Evolutionary conservation across 2,888 invertebrate species (phyloP), one percentile per base, ranked within the genome.

Genomic region (Sesia apiformis): DNA sequence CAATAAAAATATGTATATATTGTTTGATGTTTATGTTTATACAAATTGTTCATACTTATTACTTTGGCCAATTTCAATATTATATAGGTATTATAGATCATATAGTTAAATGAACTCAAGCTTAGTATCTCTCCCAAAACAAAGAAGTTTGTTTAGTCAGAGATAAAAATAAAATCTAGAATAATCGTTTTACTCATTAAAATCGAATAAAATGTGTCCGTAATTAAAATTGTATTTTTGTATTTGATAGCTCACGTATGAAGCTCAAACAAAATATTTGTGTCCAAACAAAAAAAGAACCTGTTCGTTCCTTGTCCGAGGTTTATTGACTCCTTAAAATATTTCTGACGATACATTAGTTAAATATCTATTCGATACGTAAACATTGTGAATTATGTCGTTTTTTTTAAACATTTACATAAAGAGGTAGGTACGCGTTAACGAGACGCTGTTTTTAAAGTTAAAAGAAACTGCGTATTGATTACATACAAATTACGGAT

Each of bases 291-390:
- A 81, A 80, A 78, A 77, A 73, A 76, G 60, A 86, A 88, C 85
- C 82, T 64, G 85, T 86, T 57, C 42, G 85, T 86, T 86, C 67
- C 65, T 69, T 68, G 58, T 57, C 61, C 59, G 72, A 77, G 70
- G 88, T 87, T 88, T 86, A 76, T 85, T 88, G 88, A 87, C 88
- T 83, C 77, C 80, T 80, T 74, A 61, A 73, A 78, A 82, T 78
- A 79, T 79, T 80, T 80, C 74, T 68, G 62, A 60, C 64, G 72
- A 66, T 71, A 23, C 23, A 23, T 46, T 46, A 46, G 4, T n/a
- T 46, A 4, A 46, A 43, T 8, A 46, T 23, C 46, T 46, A 46
- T 46, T n/a, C n/a, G 46, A 46, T 4, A 46, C 46, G 46, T 46
- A 46, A 46, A 46, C 46, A 46, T 23, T 46, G 46, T 46, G 46